Percentiles rank a stretch among this genome's conserved stretches.
Conservation (phyloP, 2,888 invertebrate genomes). For the Himalopsyche anomala region DNA sequence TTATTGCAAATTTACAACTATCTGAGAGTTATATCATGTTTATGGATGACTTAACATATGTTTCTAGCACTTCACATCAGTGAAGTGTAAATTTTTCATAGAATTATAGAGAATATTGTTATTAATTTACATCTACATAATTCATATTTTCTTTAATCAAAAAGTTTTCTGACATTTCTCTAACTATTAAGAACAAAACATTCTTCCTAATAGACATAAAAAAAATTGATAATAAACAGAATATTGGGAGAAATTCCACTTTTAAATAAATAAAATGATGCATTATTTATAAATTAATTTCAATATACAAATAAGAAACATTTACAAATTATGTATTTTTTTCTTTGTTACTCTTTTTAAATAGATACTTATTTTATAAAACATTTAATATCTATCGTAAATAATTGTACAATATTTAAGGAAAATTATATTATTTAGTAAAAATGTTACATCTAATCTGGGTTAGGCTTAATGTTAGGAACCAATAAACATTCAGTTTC, state of each 20-base stretch:
- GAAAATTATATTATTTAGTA: constrained; percentile 53
- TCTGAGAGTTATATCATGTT: too few relatives aligned
- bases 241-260: constrained; percentile 56
- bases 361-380: constrained; percentile 39
- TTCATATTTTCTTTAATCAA: background rate
- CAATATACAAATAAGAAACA: constrained; percentile 63
- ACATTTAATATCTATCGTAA: constrained; percentile 54
- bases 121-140: background rate
- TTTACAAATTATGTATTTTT: constrained; percentile 54
- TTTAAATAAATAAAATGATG: constrained; percentile 64
- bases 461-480: constrained; percentile 56
- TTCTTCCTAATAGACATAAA: too few relatives aligned
- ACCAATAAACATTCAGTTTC: constrained; percentile 52
- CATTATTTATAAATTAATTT: constrained; percentile 63
- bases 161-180: too few relatives aligned
- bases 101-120: too few relatives aligned
- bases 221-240: constrained; percentile 55
- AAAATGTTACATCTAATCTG: constrained; percentile 49
- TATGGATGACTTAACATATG: too few relatives aligned
- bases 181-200: too few relatives aligned
- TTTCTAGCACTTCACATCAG: too few relatives aligned
- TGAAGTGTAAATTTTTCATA: too few relatives aligned
- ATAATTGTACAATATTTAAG: constrained; percentile 60
- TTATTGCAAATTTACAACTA: too few relatives aligned
- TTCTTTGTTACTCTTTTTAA: constrained; percentile 29